Base-by-base conservation (phyloP, 2,888 invertebrate genomes). In the Drosophila anomalata region DNA sequence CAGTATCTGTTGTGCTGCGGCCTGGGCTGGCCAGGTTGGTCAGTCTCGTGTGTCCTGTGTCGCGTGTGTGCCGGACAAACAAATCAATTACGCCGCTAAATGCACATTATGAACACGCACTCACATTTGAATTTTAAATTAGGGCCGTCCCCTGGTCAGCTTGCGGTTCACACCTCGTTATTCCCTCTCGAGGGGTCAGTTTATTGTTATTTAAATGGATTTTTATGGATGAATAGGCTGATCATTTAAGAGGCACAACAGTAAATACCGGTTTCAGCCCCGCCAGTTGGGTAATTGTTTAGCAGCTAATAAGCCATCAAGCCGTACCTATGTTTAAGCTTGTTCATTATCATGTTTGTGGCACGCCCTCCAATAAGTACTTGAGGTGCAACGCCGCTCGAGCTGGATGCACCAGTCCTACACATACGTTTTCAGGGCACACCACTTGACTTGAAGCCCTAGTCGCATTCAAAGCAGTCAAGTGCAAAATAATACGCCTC, bases 81-180 rank as follows among this genome's bases (percentile, higher is more conserved):
- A 87, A 86, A 78, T 89, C 88, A 86, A 86, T 87, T 89, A 89
- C 80, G 67, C 59, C 75, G 79, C 75, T 77, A 79, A 87, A 76
- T 87, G 79, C 73, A 75, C 71, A 83, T 76, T 26, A 76, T 69
- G 70, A 81, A 58, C 71, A 68, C 62, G 65, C 66, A 71, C 62
- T 74, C 70, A 68, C 76, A 88, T 85, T 85, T 88, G 82, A 75
- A 84, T 88, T 84, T 84, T 80, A 84, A 88, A 84, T 84, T 61
- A 84, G 76, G 39, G 17, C 56, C 51, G 50, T 50, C 59, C 71
- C 48, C 50, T 42, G 76, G 70, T 72, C 72, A 72, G 62, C 73
- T 68, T 69, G 39, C n/a, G 68, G 68, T 75, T 84, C 69, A 68
- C 78, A 75, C 86, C 80, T 85, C 60, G 47, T 62, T 46, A 50